These are phyloP conservation scores for Synanthedon vespiformis DNA, from an alignment of 2,888 invertebrate genomes.

Conservation along the genomic window DNA sequence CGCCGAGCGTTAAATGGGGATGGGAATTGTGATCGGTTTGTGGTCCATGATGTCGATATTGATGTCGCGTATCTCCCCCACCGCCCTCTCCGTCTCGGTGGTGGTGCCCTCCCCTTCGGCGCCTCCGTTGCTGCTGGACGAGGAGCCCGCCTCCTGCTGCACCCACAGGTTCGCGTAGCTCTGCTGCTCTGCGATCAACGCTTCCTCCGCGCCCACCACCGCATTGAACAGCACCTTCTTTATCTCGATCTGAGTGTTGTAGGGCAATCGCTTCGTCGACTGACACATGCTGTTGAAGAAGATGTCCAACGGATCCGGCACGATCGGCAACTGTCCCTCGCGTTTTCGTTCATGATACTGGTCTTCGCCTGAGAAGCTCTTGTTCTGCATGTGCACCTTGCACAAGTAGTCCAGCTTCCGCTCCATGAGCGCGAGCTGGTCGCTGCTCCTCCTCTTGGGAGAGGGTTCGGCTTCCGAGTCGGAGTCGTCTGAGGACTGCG, in stretches of 20 bases:
- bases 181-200: conserved; percentile 51
- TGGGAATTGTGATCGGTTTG: neutral
- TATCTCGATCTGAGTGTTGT: conserved; percentile 50
- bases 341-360: conserved; percentile 13
- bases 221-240: conserved; percentile 49
- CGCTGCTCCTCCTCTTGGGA: conserved; percentile 26
- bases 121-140: conserved; percentile 34
- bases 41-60: neutral
- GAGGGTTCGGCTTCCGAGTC: conserved; percentile 22
- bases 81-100: conserved; percentile 5
- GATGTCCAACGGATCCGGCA: conserved; percentile 45
- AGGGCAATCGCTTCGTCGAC: conserved; percentile 53
- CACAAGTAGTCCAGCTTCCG: conserved; percentile 44
- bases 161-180: conserved; percentile 55
- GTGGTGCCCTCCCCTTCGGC: conserved; percentile 9
- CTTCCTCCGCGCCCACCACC: conserved; percentile 53
- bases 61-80: conserved; percentile 14
- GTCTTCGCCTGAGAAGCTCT: conserved; percentile 18
- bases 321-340: conserved; percentile 9
- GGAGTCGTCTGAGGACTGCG: conserved; percentile 19
- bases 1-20: neutral
- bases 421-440: conserved; percentile 34
- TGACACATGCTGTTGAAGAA: conserved; percentile 65
- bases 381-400: conserved; percentile 17
- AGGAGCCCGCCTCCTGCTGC: conserved; percentile 28